These are phyloP conservation scores for Micropterix aruncella DNA, from an alignment of 2,888 invertebrate species.

Conservation along the genomic window DNA sequence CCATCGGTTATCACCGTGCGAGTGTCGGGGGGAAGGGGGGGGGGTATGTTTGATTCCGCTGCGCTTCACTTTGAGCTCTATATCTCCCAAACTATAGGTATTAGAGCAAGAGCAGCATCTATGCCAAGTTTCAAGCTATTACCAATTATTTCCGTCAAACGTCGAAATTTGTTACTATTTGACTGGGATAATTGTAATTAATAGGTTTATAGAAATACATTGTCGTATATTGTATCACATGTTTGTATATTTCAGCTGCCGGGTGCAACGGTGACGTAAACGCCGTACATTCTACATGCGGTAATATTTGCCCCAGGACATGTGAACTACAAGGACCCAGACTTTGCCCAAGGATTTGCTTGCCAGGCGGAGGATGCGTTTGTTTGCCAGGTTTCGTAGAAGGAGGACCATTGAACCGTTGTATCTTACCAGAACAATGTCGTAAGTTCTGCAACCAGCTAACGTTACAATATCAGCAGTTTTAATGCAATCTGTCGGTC, in stretches of 20 bases:
- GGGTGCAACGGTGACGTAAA: not conserved
- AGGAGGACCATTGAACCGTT: not conserved
- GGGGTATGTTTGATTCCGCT: too few relatives aligned
- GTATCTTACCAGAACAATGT: not conserved
- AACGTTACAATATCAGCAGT: not conserved
- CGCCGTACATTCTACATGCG: not conserved
- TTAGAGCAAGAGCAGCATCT: too few relatives aligned
- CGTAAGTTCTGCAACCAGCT: not conserved
- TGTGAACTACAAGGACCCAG: not conserved
- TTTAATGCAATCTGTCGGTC: not conserved
- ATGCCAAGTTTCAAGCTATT: too few relatives aligned
- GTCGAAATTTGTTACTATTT: too few relatives aligned
- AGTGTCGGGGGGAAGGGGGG: too few relatives aligned
- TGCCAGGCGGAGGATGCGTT: not conserved
- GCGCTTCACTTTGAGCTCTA: too few relatives aligned
- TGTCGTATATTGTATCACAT: too few relatives aligned
- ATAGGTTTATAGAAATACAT: too few relatives aligned
- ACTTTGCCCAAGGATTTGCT: not conserved
- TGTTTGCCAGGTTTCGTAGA: not conserved
- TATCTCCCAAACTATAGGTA: too few relatives aligned
- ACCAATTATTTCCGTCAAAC: too few relatives aligned
- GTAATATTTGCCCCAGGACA: not conserved
- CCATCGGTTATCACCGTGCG: too few relatives aligned
- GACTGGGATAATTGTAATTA: too few relatives aligned
- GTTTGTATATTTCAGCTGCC: not conserved